Conservation (phyloP, 2,797 vertebrate species). For the Erethizon dorsatum region DNA sequence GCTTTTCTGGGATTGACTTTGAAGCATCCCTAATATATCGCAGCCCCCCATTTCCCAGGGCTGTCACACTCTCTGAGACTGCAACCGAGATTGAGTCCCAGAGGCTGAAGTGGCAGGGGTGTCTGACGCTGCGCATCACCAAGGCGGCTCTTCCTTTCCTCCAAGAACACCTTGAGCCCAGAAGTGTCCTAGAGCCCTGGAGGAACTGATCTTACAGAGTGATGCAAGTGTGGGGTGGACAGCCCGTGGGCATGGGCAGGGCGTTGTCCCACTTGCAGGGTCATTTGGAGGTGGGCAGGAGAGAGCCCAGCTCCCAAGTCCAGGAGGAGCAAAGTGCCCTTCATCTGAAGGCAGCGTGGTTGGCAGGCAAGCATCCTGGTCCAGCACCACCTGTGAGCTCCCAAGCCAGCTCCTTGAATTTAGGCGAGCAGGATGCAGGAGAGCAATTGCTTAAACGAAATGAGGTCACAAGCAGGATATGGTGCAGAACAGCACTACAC, state of each 20-base stretch:
- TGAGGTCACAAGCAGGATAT: neutral
- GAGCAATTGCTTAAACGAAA: neutral
- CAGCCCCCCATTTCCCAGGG: neutral
- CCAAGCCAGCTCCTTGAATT: neutral
- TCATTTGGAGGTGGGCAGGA: neutral
- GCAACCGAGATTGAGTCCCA: neutral
- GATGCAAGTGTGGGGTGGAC: neutral
- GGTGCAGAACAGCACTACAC: neutral
- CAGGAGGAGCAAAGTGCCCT: neutral
- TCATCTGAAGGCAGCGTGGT: fast-evolving
- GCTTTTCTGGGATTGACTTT: constrained; percentile 27
- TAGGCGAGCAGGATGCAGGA: neutral
- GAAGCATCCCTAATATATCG: neutral
- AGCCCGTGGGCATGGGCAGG: neutral
- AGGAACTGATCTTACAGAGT: neutral
- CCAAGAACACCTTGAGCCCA: neutral
- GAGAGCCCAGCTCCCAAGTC: neutral
- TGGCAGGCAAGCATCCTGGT: neutral
- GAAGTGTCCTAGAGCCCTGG: neutral
- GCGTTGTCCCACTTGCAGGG: neutral
- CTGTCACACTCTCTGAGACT: neutral
- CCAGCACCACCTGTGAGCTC: neutral
- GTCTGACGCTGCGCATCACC: too few relatives aligned
- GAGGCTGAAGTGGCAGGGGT: neutral
- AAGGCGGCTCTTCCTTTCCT: neutral